These are phyloP conservation scores for Lochmaea capreae DNA, from an alignment of 2,888 invertebrate species.

Conservation along the genomic window DNA sequence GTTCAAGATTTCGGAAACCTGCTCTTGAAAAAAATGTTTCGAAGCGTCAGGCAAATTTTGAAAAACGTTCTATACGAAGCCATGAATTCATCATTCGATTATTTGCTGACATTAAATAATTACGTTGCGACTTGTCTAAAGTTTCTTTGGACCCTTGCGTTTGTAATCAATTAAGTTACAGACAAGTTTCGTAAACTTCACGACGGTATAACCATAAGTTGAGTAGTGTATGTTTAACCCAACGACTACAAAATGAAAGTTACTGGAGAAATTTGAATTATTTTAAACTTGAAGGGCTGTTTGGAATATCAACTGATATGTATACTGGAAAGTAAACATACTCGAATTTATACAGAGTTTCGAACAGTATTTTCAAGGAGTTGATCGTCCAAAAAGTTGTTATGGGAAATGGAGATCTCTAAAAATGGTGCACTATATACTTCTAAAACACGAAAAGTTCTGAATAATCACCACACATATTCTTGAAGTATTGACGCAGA, in stretches of 20 bases:
- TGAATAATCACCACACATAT: no score
- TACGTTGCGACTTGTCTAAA: neutral
- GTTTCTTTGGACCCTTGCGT: neutral
- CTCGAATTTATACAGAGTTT: no score
- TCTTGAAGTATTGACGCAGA: no score
- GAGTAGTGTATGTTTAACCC: neutral
- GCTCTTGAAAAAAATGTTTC: no score
- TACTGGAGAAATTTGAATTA: neutral
- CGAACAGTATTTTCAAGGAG: no score
- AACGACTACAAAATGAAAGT: neutral
- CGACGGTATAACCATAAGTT: neutral
- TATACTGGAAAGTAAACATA: neutral
- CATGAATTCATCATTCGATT: neutral
- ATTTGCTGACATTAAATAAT: neutral
- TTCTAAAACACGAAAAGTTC: no score
- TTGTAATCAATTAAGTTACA: constrained; percentile 6
- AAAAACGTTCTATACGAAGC: no score
- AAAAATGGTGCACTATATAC: no score
- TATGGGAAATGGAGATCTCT: no score
- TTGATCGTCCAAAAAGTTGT: no score
- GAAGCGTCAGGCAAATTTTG: no score
- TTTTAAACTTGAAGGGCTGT: neutral
- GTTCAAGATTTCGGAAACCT: no score
- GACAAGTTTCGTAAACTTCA: constrained; percentile 5
- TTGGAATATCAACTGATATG: neutral